Percentiles rank a stretch among this genome's conserved stretches.
These are phyloP conservation scores for Phaethon lepturus DNA, from an alignment of 2,113 vertebrate genomes.

Conservation along the genomic window DNA sequence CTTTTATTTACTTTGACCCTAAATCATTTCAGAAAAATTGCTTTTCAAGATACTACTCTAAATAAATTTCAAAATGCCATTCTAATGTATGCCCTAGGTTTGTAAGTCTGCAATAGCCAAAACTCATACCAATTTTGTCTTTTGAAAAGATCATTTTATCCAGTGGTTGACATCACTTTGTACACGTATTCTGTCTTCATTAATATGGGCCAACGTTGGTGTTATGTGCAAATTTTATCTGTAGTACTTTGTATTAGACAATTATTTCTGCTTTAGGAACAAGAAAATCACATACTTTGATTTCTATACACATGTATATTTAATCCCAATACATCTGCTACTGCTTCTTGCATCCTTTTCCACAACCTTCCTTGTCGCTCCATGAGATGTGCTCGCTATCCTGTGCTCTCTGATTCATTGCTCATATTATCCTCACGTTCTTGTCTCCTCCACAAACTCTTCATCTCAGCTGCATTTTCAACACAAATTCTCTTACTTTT, in stretches of 20 bases:
- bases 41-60: neutral
- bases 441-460: neutral
- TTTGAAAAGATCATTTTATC: neutral
- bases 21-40: neutral
- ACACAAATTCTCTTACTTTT: neutral
- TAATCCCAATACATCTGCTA: neutral
- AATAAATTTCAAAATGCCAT: neutral
- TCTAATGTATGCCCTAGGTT: neutral
- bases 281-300: neutral
- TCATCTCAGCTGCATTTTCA: neutral
- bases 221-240: neutral
- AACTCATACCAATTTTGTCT: neutral
- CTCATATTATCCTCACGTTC: neutral
- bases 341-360: neutral
- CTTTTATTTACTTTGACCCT: neutral
- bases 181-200: neutral
- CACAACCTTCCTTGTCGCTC: neutral
- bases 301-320: neutral
- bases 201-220: accelerated
- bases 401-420: neutral
- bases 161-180: neutral
- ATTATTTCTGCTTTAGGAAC: neutral
- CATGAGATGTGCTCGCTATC: neutral
- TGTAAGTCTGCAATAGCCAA: neutral
- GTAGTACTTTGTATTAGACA: neutral